These are phyloP conservation scores for Dromococcyx pavoninus DNA, from an alignment of 2,797 vertebrate genomes.

Conservation along the genomic window DNA sequence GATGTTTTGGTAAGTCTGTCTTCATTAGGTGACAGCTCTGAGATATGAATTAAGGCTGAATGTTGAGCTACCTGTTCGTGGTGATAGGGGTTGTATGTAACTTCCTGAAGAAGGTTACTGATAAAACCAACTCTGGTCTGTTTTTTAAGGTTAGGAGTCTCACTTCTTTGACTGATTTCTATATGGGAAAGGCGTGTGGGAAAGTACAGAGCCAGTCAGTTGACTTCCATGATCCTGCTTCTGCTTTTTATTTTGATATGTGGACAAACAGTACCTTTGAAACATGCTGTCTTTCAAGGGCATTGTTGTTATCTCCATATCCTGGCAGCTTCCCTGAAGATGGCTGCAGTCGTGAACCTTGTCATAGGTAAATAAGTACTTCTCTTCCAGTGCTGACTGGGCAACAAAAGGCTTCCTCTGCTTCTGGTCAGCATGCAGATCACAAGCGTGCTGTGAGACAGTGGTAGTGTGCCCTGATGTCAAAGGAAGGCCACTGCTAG, in stretches of 20 bases:
- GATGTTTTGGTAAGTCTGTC: background rate
- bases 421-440: background rate
- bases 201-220: background rate
- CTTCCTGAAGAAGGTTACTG: background rate
- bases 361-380: background rate
- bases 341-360: background rate
- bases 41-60: background rate
- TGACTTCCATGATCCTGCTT: background rate
- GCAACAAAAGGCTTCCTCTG: background rate
- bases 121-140: background rate
- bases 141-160: background rate
- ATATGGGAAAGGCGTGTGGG: background rate
- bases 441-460: background rate
- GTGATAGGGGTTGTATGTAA: background rate
- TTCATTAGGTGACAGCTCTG: background rate
- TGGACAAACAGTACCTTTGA: background rate
- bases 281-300: background rate
- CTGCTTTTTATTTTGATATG: background rate
- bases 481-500: background rate
- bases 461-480: slow-evolving; percentile 22
- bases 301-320: background rate
- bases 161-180: background rate
- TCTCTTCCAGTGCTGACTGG: background rate
- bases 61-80: background rate
- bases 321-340: background rate